Base-by-base conservation (phyloP, 2,797 vertebrate species). In the Sternarchorhynchus goeldii region DNA sequence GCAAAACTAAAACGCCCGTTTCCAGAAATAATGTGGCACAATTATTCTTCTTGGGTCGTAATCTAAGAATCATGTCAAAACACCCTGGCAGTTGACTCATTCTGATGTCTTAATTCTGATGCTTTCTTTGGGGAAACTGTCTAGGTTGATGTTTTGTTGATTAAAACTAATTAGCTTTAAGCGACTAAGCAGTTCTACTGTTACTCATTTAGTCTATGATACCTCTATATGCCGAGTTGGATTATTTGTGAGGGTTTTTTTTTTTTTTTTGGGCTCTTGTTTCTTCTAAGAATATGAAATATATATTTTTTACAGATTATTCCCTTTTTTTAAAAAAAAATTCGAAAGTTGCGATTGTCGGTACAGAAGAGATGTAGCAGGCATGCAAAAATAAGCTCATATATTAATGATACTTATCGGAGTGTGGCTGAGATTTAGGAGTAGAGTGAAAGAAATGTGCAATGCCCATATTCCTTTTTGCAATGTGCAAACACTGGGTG, bases 361-460 rank as follows among this genome's bases (percentile, higher is more conserved):
- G 34, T 12, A 36, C 36, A 39, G 63, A 66, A 53, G 45, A 53
- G 25, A 29, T 50, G 41, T 45, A 69, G 41, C 66, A 31, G 66
- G 66, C 66, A 69, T 69, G 66, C 66, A 69, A 69, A 67, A 53
- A 25, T 53, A 1, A 50, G 66, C 66, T 39, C 14, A 45, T 29
- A 41, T 8, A 25, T 25, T 39, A 31, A 20, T 69, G 18, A 17
- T 69, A 68, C 8, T 57, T n/a, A 10, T 6, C 45, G 6, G 55
- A 57, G 53, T 20, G 39, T 76, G 32, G 18, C 32, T 58, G 64
- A 10, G 64, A 41, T 25, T 58, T 18, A 21, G 5, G 25, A 31
- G 50, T 55, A 69, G 21, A 55, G 6, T 25, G 67, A 7, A 45
- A 32, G 1, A 69, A 69, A 53, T 69, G 67, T 69, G 67, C 67